Conservation (phyloP, 1,140 invertebrate species). For the Copidosoma floridanum region DNA sequence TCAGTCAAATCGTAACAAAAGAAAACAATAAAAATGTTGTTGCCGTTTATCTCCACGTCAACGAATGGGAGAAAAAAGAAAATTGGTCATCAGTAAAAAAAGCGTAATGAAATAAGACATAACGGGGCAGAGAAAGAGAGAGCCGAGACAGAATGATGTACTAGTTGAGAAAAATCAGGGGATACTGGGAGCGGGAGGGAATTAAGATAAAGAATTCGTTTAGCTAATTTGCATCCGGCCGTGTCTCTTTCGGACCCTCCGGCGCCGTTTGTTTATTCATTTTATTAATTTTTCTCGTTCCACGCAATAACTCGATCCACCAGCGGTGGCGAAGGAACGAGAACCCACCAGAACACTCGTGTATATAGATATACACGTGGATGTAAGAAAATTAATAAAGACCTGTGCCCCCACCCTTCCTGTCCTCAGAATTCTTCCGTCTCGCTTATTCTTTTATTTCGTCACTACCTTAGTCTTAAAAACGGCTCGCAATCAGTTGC, state of each 20-base stretch:
- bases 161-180: conserved; percentile 18
- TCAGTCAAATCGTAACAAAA: too few relatives aligned
- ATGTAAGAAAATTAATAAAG: conserved; percentile 33
- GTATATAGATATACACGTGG: too few relatives aligned
- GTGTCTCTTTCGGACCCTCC: not conserved
- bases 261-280: conserved; percentile 22
- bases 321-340: not conserved
- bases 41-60: too few relatives aligned
- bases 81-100: too few relatives aligned
- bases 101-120: too few relatives aligned
- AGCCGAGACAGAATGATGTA: too few relatives aligned
- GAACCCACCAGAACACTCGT: too few relatives aligned
- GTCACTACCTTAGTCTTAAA: conserved; percentile 29
- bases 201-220: conserved; percentile 24
- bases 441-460: conserved; percentile 9
- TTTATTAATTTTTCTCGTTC: conserved; percentile 26
- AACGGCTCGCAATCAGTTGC: too few relatives aligned
- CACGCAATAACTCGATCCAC: conserved; percentile 20
- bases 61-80: conserved; percentile 31
- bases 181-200: conserved; percentile 10
- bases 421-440: conserved; percentile 37
- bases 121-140: too few relatives aligned
- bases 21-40: too few relatives aligned
- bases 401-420: too few relatives aligned
- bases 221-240: conserved; percentile 20